Conservation (phyloP, 2,888 invertebrate genomes). For the Acrobasis suavella region DNA sequence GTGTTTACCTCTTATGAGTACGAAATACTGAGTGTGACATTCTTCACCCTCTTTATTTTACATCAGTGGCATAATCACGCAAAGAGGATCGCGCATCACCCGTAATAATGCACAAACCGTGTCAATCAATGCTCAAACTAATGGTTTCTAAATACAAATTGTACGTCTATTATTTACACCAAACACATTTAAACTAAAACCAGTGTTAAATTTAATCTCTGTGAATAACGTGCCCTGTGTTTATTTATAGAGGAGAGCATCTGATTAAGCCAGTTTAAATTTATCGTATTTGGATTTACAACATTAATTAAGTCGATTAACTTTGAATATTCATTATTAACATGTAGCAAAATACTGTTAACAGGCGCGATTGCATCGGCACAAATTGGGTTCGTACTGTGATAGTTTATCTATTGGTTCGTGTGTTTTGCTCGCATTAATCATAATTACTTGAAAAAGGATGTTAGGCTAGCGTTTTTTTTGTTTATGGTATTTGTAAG, state of each 20-base stretch:
- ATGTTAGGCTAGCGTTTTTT: background rate
- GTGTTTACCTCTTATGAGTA: too few species aligned
- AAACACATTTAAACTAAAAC: slow-evolving; percentile 24
- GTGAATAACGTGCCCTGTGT: slow-evolving; percentile 30
- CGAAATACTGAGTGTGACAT: too few species aligned
- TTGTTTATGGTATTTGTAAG: too few species aligned
- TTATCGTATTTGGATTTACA: slow-evolving; percentile 37
- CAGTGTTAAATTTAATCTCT: slow-evolving; percentile 31
- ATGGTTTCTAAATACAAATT: slow-evolving; percentile 11
- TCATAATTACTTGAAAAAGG: slow-evolving; percentile 3
- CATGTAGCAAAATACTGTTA: slow-evolving; percentile 26
- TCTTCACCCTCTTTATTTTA: background rate
- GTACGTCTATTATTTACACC: slow-evolving; percentile 8
- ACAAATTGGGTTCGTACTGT: slow-evolving; percentile 22
- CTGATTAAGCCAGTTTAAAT: slow-evolving; percentile 37
- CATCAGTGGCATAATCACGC: background rate
- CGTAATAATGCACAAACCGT: slow-evolving; percentile 1
- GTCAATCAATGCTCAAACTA: background rate
- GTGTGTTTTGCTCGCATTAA: slow-evolving; percentile 18
- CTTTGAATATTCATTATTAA: slow-evolving; percentile 32
- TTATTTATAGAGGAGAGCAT: slow-evolving; percentile 35
- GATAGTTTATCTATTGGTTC: slow-evolving; percentile 20
- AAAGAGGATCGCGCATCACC: slow-evolving; percentile 13
- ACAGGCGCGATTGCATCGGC: slow-evolving; percentile 26
- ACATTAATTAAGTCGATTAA: slow-evolving; percentile 40